Base-by-base conservation (phyloP, 1,140 invertebrate species). In the Zaprionus kolodkinae region DNA sequence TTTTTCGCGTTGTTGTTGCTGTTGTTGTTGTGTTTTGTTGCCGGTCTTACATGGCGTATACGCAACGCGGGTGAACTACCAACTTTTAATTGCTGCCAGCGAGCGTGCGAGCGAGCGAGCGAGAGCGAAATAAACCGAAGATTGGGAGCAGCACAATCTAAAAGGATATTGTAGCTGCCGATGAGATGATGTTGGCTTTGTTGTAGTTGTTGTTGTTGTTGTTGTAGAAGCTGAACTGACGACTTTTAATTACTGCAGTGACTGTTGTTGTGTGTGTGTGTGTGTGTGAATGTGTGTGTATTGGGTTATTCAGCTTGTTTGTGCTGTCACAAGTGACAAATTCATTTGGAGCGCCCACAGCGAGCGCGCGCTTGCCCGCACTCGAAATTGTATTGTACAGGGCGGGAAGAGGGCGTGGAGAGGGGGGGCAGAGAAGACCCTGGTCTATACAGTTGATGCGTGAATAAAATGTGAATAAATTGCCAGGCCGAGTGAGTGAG, bases 191-290 rank as follows among this genome's bases (percentile, higher is more conserved):
- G 40, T 17, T 57, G 45, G 48, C 45, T 56, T 59, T 72, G 33
- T 25, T 17, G 45, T 52, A 30, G 35, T 27, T 64, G 50, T 55
- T 65, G 45, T 17, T 64, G 33, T 33, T 12, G 15, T 17, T 56
- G 50, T 55, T 65, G 45, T 17, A 57, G 33, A 25, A n/a, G 15
- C 17, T 56, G 36, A 69, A 69, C 65, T 68, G 84, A 50, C 52
- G 78, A 68, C 59, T 88, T 88, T 88, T 88, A 89, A 88, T 88
- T 88, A 89, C 85, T 72, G 73, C 54, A 79, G 78, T 72, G 57
- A 66, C 59, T 74, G 72, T 40, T 40, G 40, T 43, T 9, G 38
- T 15, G n/a, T 45, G 40, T 45, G n/a, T 15, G 40, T 40, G n/a
- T 15, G n/a, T 15, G 40, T 40, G n/a, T 15, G 40, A 9, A n/a